A percentile compares a stretch with the other conserved stretches of the same genome.
Evolutionary conservation across 2,797 vertebrate genomes (phyloP).

Genomic region (Lates japonicus): DNA sequence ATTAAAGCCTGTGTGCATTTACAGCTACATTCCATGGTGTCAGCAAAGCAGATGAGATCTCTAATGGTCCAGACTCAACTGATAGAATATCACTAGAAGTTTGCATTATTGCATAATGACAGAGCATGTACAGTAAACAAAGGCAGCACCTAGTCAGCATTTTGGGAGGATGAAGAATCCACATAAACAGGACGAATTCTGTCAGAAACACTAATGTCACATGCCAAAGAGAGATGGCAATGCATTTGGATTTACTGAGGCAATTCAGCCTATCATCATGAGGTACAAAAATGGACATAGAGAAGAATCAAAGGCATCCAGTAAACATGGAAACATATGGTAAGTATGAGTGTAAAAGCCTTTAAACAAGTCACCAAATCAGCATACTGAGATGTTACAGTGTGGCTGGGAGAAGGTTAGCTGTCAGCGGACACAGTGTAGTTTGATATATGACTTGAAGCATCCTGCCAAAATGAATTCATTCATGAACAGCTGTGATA

Average conservation of each 20-base stretch:
- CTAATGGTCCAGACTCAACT: slow-evolving; percentile 16
- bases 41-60: slow-evolving; percentile 21
- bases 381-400: neutral
- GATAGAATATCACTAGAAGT: slow-evolving; percentile 10
- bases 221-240: neutral
- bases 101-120: slow-evolving; percentile 48
- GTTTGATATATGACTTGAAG: neutral
- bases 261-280: neutral
- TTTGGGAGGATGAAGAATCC: slow-evolving; percentile 21
- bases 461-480: neutral
- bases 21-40: neutral
- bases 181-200: slow-evolving; percentile 8
- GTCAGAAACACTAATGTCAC: slow-evolving; percentile 36
- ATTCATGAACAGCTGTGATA: neutral
- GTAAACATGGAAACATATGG: slow-evolving; percentile 8
- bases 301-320: neutral
- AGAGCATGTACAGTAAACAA: neutral
- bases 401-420: neutral
- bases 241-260: neutral
- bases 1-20: neutral
- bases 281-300: neutral
- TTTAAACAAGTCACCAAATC: slow-evolving; percentile 5
- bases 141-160: slow-evolving; percentile 39
- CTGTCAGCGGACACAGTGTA: neutral
- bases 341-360: neutral